Evolutionary conservation across 2,797 vertebrate genomes (phyloP), one percentile per base, ranked within the genome.

Genomic region (Valencia hispanica): DNA sequence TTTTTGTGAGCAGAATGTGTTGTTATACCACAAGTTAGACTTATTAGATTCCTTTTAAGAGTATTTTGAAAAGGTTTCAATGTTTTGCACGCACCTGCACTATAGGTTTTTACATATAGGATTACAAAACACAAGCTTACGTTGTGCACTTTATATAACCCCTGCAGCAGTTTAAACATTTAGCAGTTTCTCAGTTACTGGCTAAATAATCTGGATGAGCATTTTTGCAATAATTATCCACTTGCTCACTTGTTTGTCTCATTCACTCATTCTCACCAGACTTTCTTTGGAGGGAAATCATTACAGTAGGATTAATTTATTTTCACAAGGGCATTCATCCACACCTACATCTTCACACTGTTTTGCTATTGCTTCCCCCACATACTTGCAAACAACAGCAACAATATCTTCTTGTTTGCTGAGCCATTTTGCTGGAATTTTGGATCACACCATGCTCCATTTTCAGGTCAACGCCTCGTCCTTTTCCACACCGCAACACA

Each of bases 321-420:
- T 79, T 77, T 75, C 76, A 82, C 65, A 78, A 72, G 80, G 83
- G 73, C 79, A 86, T 75, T 68, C 78, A 30, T 84, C 78, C 84
- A 80, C 75, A 66, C 76, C 73, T 70, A 66, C 71, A 69, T 18
- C 51, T 65, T 81, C 69, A 45, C 41, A 41, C 70, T 86, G 75
- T 84, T 84, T 88, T 77, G 39, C 74, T 75, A 78, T 74, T 76
- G 70, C 32, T 5, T 84, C 82, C 86, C 88, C 84, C 88, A 82
- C 82, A 68, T 65, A 30, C 51, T 65, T 41, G 70, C 81, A 81
- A 79, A 90, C 70, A 65, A 53, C 5, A 68, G 39, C 70, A 68
- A 57, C 88, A 87, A 72, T 66, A 57, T 74, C 79, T 81, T 68
- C 80, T 87, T 80, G 80, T 90, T 81, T 66, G 79, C 78, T 3